Evolutionary conservation across 2,113 vertebrate genomes (phyloP).

Genomic region (Eupsittula cactorum): DNA sequence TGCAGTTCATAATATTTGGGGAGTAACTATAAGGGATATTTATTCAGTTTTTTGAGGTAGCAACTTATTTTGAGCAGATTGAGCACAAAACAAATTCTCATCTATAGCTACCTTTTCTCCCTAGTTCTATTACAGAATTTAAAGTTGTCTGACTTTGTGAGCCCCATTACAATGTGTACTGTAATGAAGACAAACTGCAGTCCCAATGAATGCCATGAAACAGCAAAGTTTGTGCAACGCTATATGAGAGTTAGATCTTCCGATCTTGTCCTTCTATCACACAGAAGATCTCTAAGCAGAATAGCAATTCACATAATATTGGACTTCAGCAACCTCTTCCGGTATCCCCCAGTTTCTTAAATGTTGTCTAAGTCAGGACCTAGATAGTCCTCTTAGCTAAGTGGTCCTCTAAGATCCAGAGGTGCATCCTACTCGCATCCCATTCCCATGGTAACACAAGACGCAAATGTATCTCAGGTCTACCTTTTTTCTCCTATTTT

Average conservation of each 20-base stretch:
- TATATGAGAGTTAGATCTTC: background rate
- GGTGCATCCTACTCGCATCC: background rate
- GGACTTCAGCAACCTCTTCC: background rate
- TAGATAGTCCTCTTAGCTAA: background rate
- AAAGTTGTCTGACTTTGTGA: background rate
- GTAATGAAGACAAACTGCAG: background rate
- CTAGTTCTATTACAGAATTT: background rate
- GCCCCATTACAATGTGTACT: background rate
- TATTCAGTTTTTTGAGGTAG: background rate
- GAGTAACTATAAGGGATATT: background rate
- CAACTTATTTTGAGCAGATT: background rate
- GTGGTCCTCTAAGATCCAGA: background rate
- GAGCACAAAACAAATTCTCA: background rate
- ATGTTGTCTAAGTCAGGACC: background rate
- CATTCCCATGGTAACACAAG: background rate
- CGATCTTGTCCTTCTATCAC: background rate
- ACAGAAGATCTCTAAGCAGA: background rate
- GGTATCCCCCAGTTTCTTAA: background rate
- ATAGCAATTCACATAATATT: background rate
- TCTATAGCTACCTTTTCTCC: background rate
- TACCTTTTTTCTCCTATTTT: background rate
- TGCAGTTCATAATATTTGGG: background rate
- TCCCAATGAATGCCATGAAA: background rate
- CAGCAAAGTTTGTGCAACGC: background rate
- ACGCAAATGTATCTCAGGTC: background rate